Conservation (phyloP, 2,888 invertebrate species). For the Napeogenes inachia region DNA sequence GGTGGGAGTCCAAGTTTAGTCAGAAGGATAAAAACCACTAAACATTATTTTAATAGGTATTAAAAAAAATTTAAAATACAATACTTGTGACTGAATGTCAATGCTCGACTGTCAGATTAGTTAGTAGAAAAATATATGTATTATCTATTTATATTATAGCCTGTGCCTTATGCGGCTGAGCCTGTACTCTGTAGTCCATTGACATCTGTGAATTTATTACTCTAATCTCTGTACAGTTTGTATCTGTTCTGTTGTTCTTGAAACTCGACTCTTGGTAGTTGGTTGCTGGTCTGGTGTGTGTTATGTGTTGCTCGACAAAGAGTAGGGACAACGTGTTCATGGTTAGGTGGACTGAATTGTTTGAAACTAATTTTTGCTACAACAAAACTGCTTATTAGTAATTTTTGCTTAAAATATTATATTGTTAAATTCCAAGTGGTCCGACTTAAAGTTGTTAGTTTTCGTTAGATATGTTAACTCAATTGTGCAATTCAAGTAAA, state of each 20-base stretch:
- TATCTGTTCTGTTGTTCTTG: conserved; percentile 10
- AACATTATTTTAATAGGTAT: no score
- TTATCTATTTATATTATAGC: no score
- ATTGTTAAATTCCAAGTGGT: not conserved
- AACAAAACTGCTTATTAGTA: not conserved
- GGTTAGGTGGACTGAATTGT: conserved; percentile 16
- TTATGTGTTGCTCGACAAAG: conserved; percentile 13
- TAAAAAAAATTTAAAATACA: no score
- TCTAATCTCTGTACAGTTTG: not conserved
- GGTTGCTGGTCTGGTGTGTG: conserved; percentile 10
- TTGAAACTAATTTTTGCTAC: conserved; percentile 15
- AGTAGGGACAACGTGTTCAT: conserved; percentile 27
- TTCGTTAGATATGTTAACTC: conserved; percentile 1
- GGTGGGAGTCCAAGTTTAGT: no score
- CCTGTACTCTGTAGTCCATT: no score
- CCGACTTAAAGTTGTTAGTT: not conserved
- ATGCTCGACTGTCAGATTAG: no score
- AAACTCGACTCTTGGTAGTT: conserved; percentile 8
- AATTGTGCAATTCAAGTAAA: conserved; percentile 25
- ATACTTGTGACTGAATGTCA: no score
- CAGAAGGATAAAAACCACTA: no score
- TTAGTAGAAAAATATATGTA: no score
- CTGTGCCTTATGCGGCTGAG: no score
- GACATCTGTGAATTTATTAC: not conserved
- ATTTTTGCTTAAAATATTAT: not conserved